Percentiles rank a stretch among this genome's conserved stretches.
phyloP scores from a whole-genome alignment of 53 echinoderm and acorn worm genomes.

The Henricia sp. region DNA sequence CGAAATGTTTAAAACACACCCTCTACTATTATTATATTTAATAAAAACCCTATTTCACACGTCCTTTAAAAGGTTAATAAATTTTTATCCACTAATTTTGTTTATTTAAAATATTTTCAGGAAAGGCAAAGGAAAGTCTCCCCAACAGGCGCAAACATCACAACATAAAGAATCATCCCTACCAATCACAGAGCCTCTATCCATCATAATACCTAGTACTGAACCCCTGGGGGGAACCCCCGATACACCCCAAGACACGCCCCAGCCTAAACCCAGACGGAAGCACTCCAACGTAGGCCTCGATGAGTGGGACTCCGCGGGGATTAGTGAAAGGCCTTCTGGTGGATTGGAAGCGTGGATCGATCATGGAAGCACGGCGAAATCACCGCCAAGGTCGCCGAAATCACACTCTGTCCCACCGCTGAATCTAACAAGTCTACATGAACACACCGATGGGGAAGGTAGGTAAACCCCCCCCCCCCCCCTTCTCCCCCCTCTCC shows the following conservation, averaged over 20 bases:
- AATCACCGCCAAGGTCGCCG: constrained; percentile 38
- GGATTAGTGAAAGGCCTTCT: neutral
- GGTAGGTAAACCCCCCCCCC: constrained; percentile 72
- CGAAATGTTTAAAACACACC: no score
- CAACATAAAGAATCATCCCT: neutral
- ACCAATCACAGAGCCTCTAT: constrained; percentile 25
- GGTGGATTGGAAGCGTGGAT: constrained; percentile 11
- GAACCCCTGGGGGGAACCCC: neutral
- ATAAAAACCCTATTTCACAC: no score
- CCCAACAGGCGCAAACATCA: neutral
- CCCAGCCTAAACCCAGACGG: constrained; percentile 62
- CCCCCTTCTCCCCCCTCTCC: no score
- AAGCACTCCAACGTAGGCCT: constrained; percentile 13
- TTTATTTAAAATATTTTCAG: constrained; percentile 4
- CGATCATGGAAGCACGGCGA: constrained; percentile 5
- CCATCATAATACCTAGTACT: constrained; percentile 33
- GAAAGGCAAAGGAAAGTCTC: constrained; percentile 6
- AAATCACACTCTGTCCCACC: constrained; percentile 68
- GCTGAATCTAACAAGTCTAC: constrained; percentile 83
- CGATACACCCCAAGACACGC: constrained; percentile 21
- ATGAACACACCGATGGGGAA: constrained; percentile 83
- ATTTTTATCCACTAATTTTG: neutral
- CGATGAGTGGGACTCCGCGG: neutral
- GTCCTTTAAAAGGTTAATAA: no score
- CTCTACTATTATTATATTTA: no score